Percentiles rank a stretch among this genome's conserved stretches.
These are phyloP conservation scores for Rhyacophila evoluta DNA, from an alignment of 2,888 invertebrate species.

Conservation along the genomic window DNA sequence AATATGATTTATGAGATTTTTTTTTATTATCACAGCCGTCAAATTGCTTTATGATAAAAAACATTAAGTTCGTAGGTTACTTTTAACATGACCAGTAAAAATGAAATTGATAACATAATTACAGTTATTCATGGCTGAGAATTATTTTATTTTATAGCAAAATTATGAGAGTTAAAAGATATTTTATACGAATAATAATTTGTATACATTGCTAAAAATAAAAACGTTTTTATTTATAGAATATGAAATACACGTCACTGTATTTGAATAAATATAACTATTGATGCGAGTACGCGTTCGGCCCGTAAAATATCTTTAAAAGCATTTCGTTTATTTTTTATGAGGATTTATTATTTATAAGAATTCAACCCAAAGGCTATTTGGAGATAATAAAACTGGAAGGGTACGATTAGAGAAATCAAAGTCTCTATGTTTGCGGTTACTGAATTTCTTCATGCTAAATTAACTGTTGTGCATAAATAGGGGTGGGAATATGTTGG, in stretches of 20 bases:
- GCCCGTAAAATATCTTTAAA: constrained; percentile 8
- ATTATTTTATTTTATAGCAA: too few species aligned
- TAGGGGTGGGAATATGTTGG: constrained; percentile 2
- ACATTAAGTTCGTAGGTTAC: too few species aligned
- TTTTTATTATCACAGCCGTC: too few species aligned
- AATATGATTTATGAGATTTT: too few species aligned
- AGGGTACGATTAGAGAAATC: constrained; percentile 44
- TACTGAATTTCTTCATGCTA: constrained; percentile 27
- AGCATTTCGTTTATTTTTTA: constrained; percentile 31
- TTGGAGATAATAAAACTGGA: constrained; percentile 37
- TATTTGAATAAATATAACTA: background rate
- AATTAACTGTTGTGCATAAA: constrained; percentile 43
- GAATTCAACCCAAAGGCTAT: constrained; percentile 32
- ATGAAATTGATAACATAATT: too few species aligned
- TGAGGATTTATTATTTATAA: constrained; percentile 39
- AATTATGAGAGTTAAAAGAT: too few species aligned
- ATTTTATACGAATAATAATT: too few species aligned
- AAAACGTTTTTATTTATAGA: background rate
- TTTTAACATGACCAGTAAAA: too few species aligned
- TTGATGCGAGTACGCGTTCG: background rate
- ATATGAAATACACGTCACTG: background rate
- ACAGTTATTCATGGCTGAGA: too few species aligned
- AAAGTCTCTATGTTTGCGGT: constrained; percentile 44
- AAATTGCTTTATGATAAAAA: too few species aligned
- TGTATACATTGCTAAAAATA: too few species aligned